phyloP scores from a whole-genome alignment of 2,797 vertebrate species.

The Furcifer pardalis region DNA sequence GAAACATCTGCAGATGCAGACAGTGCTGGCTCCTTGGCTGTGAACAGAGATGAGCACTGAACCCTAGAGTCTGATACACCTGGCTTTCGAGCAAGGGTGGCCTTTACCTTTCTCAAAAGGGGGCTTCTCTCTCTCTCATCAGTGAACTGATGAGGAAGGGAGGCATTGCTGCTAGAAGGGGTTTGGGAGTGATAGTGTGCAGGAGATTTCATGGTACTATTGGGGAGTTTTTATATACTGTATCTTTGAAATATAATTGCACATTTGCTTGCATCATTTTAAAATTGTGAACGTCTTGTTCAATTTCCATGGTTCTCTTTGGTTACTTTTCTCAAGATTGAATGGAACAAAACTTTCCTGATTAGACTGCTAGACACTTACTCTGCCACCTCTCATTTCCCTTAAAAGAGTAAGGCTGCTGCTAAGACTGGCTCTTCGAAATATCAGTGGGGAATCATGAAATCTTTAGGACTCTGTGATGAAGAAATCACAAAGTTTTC shows the following conservation, averaged over 20 bases:
- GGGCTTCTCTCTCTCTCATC: not conserved
- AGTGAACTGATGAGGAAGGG: not conserved
- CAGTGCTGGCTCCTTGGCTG: too few species aligned
- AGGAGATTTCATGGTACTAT: not conserved
- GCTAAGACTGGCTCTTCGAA: constrained; percentile 89
- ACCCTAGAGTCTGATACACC: too few species aligned
- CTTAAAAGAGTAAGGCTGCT: constrained; percentile 90
- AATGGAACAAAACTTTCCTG: not conserved
- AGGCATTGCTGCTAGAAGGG: not conserved
- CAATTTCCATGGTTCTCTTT: not conserved
- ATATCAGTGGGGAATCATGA: constrained; percentile 98
- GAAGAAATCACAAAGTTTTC: constrained; percentile 88
- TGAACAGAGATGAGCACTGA: too few species aligned
- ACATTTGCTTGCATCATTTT: not conserved
- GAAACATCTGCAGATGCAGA: too few species aligned
- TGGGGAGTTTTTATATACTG: not conserved
- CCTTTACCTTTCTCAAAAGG: not conserved
- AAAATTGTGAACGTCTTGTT: not conserved
- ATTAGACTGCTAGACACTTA: not conserved
- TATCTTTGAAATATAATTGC: not conserved
- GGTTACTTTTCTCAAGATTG: not conserved
- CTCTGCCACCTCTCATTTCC: constrained; percentile 11
- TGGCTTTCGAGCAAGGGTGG: too few species aligned
- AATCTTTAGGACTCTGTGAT: constrained; percentile 88
- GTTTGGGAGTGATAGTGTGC: not conserved